These are phyloP conservation scores for Enteromius argenteus DNA, from an alignment of 2,797 vertebrate species.

Conservation along the genomic window DNA sequence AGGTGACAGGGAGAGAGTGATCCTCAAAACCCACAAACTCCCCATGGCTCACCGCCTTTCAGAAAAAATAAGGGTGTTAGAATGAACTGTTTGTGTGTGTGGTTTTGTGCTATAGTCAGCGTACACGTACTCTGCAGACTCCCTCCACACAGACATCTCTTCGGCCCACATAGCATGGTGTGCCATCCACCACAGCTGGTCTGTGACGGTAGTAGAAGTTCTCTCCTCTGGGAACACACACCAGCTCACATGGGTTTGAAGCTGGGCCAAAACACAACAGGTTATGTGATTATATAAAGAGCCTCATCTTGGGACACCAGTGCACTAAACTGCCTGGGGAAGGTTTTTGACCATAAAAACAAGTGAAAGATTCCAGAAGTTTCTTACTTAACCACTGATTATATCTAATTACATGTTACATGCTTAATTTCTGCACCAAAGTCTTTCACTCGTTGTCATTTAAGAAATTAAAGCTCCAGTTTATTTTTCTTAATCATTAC, in stretches of 20 bases:
- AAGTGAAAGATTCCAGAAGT: background rate
- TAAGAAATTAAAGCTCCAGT: conserved; percentile 7
- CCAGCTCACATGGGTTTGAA: conserved; percentile 89
- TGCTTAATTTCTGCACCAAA: background rate
- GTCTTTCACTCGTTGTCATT: background rate
- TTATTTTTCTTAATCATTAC: background rate
- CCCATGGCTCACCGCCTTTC: conserved; percentile 83
- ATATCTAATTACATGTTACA: conserved; percentile 3
- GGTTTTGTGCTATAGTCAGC: conserved; percentile 24
- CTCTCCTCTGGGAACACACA: conserved; percentile 90
- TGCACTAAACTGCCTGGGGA: background rate
- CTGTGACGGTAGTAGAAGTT: conserved; percentile 90
- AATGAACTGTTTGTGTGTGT: conserved; percentile 28
- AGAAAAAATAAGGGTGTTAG: conserved; percentile 41
- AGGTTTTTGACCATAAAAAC: background rate
- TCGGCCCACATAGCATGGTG: conserved; percentile 86
- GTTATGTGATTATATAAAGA: background rate
- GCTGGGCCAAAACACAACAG: conserved; percentile 69
- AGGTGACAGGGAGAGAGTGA: conserved; percentile 60
- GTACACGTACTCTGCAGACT: conserved; percentile 81
- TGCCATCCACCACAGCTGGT: conserved; percentile 87
- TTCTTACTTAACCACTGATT: background rate
- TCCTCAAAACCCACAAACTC: conserved; percentile 81
- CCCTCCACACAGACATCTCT: conserved; percentile 89
- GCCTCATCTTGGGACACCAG: background rate